Evolutionary conservation across 2,797 vertebrate species (phyloP).

Genomic region (Eidolon dupreanum): DNA sequence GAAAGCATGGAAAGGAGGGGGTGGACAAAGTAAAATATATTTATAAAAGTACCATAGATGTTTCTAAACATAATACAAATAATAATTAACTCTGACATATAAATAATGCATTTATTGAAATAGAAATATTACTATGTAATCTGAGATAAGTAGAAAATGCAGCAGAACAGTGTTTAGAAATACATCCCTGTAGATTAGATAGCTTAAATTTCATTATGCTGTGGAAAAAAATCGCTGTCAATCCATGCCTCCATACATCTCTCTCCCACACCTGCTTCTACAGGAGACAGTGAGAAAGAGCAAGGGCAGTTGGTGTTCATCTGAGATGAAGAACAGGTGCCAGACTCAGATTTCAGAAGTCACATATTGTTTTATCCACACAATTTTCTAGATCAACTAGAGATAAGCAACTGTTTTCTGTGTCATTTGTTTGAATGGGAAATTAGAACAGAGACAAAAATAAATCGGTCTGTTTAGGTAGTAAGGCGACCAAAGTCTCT

Average conservation of each 20-base stretch:
- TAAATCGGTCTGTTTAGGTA: neutral
- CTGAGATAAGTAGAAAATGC: neutral
- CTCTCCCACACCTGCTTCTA: neutral
- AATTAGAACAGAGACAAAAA: neutral
- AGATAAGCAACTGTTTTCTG: neutral
- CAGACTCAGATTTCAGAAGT: neutral
- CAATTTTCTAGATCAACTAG: neutral
- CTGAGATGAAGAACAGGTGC: neutral
- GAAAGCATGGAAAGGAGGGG: neutral
- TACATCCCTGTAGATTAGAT: neutral
- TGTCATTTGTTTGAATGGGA: neutral
- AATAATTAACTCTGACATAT: neutral
- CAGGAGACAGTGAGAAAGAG: neutral
- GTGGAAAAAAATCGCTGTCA: neutral
- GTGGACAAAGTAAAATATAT: neutral
- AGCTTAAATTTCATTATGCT: neutral
- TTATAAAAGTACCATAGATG: neutral
- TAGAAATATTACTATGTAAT: neutral
- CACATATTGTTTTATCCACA: neutral
- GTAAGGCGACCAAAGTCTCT: neutral
- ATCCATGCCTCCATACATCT: neutral
- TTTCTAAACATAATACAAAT: neutral
- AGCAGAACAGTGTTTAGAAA: neutral
- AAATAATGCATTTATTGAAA: neutral
- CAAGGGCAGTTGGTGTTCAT: neutral